These are phyloP conservation scores for Trachythela sp. DNA, from an alignment of 64 coral and sea anemone species.

Conservation along the genomic window DNA sequence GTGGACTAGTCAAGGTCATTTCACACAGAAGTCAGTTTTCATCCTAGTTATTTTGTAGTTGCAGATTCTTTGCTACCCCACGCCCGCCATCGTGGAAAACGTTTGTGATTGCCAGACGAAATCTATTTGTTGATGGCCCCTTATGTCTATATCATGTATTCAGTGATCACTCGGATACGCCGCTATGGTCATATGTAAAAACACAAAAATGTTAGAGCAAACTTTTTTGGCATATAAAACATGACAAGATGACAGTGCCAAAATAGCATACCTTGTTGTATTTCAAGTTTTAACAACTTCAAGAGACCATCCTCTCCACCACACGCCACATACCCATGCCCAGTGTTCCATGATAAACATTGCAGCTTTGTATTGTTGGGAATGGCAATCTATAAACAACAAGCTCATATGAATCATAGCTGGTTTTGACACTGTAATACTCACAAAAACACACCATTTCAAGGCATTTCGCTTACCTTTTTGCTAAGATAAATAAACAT, in stretches of 20 bases:
- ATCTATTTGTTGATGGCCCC: too few species aligned
- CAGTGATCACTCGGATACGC: too few species aligned
- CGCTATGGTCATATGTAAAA: too few species aligned
- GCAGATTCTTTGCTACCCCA: too few species aligned
- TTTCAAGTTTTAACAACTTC: constrained; percentile 90
- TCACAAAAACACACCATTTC: not conserved
- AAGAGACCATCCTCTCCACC: constrained; percentile 91
- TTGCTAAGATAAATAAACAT: constrained; percentile 99
- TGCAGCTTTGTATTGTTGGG: constrained; percentile 89
- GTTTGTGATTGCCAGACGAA: too few species aligned
- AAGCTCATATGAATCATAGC: not conserved
- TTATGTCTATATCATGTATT: too few species aligned
- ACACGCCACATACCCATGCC: constrained; percentile 88
- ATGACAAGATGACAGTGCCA: not conserved
- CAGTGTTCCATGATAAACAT: constrained; percentile 94
- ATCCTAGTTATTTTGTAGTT: too few species aligned
- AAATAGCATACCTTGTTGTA: constrained; percentile 63
- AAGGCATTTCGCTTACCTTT: constrained; percentile 62
- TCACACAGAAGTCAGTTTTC: too few species aligned
- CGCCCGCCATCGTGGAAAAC: too few species aligned
- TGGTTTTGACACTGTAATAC: not conserved
- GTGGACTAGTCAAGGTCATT: too few species aligned
- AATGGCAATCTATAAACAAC: constrained; percentile 78
- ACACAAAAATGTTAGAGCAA: too few species aligned
- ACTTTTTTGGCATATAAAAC: too few species aligned